Base-by-base conservation (phyloP, 2,888 invertebrate species). In the Tipula lateralis region DNA sequence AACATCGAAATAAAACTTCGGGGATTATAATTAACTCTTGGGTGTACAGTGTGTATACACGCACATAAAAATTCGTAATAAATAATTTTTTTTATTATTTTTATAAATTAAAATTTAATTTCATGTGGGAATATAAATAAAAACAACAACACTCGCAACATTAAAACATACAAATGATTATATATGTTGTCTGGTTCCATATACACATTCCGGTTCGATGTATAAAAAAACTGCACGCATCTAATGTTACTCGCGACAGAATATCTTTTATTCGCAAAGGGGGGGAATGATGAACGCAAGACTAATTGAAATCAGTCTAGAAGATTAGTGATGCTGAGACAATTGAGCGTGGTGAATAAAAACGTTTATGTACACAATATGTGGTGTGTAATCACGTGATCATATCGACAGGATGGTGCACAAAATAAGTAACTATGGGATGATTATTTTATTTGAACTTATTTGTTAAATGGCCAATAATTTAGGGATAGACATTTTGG, bases 11-110 rank as follows among this genome's bases (percentile, higher is more conserved):
- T 66, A 66, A 66, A 66, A 66, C 66, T 66, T 66, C 66, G 66
- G 66, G 66, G 66, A 66, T 66, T 66, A 66, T 66, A 66, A 66
- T 66, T 66, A 66, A 66, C 66, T 66, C 66, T 66, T 66, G 66
- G 66, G 66, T 66, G 66, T 66, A 24, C 24, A 66, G 66, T 19
- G 66, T 66, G 66, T 66, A 24, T 12, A 66, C 66, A 66, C 66
- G 66, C 66, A 66, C 66, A 66, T n/a, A n/a, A 66, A 66, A 19
- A 66, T 66, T 66, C 24, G 66, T 66, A 66, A 66, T 66, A 66
- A 66, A 66, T 66, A 66, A 66, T 24, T 66, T 50, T 50, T 50
- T 6, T 16, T 50, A 16, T 24, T 24, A 24, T 66, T n/a, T 66
- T 66, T 66, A 66, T 66, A 24, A 66, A 66, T 66, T 66, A 66